Evolutionary conservation across 64 coral and sea anemone species (phyloP).

Genomic region (Pocillopora damicornis): DNA sequence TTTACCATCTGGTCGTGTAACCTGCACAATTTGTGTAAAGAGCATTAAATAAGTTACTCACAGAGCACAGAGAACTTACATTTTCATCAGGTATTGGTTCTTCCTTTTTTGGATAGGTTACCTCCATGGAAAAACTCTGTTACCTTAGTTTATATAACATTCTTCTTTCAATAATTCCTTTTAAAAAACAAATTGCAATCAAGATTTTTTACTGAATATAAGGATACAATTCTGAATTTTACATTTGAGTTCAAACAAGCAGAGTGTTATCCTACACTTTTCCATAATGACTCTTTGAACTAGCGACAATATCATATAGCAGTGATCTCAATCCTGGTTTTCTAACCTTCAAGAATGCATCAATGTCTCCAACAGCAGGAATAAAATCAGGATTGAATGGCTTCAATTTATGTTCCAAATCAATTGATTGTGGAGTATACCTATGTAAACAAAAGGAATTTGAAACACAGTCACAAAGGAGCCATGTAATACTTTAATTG

Average conservation of each 20-base stretch:
- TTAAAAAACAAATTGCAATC: too few species aligned
- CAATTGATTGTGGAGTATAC: constrained; percentile 92
- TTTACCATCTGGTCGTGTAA: constrained; percentile 97
- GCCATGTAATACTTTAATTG: too few species aligned
- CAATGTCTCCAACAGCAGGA: constrained; percentile 96
- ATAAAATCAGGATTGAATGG: constrained; percentile 97
- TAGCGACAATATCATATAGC: not conserved
- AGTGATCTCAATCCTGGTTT: not conserved
- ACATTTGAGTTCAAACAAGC: too few species aligned
- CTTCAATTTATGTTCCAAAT: constrained; percentile 92
- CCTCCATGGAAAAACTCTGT: too few species aligned
- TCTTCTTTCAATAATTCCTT: too few species aligned
- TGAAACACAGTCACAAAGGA: not conserved
- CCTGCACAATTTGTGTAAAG: constrained; percentile 29
- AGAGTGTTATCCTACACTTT: too few species aligned
- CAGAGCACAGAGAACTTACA: not conserved
- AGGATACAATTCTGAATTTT: too few species aligned
- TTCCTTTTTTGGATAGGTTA: too few species aligned
- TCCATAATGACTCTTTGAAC: too few species aligned
- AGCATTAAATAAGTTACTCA: not conserved
- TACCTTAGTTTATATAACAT: too few species aligned
- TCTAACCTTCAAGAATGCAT: constrained; percentile 94
- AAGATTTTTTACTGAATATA: too few species aligned
- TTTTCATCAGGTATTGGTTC: too few species aligned
- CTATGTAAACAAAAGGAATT: not conserved